These are phyloP conservation scores for Dexiosoma caninum DNA, from an alignment of 2,888 invertebrate genomes.

Conservation along the genomic window DNA sequence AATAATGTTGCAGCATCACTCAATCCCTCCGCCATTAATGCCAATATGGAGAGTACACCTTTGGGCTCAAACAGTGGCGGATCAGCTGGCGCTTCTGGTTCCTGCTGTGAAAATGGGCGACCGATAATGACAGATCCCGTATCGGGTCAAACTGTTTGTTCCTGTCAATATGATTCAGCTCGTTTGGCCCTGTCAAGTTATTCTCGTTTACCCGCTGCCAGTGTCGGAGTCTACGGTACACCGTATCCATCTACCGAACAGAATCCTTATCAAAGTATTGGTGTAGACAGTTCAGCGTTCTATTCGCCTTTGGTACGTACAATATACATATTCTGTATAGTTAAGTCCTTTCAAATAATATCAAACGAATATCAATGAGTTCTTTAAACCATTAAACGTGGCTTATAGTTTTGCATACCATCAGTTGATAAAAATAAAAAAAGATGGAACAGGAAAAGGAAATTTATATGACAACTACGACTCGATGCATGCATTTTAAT, in stretches of 20 bases:
- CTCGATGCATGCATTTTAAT: constrained; percentile 31
- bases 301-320: constrained; percentile 97
- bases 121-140: constrained; percentile 95
- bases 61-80: constrained; percentile 62
- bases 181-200: constrained; percentile 90
- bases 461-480: constrained; percentile 44
- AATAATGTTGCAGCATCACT: constrained; percentile 70
- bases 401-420: constrained; percentile 13
- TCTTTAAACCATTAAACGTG: constrained; percentile 28
- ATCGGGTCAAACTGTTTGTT: constrained; percentile 94
- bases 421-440: background rate
- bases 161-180: constrained; percentile 95
- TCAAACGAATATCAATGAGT: background rate
- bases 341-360: constrained; percentile 4
- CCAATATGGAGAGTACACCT: constrained; percentile 58
- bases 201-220: constrained; percentile 87
- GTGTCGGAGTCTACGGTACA: constrained; percentile 89
- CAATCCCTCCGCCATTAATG: constrained; percentile 43
- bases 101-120: constrained; percentile 93
- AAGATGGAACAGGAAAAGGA: constrained; percentile 34
- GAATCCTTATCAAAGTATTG: constrained; percentile 94
- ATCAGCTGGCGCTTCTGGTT: constrained; percentile 69
- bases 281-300: constrained; percentile 95
- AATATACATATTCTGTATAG: background rate
- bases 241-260: constrained; percentile 94